Base-by-base conservation (phyloP, 2,888 invertebrate species). In the Seira musarum region DNA sequence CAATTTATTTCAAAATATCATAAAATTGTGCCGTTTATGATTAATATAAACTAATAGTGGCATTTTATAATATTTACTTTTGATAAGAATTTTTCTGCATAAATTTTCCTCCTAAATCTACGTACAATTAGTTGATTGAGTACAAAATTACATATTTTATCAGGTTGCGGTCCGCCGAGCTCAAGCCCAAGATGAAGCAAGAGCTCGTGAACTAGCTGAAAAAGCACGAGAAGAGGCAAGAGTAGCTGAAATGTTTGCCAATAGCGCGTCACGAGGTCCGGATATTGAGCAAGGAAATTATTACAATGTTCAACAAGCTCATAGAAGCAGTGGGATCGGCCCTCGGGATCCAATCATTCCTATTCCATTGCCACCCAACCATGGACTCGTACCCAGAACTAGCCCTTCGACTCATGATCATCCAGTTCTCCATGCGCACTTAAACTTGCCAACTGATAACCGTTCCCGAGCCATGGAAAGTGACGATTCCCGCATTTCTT, bases 111-210 rank as follows among this genome's bases (percentile, higher is more conserved):
- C 1, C 19, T n/a, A 0, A 35, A 30, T n/a, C n/a, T 5, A 53
- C 13, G 5, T 19, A n/a, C 89, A n/a, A 8, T 35, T 68, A n/a
- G 13, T 22, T 68, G 40, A 46, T 2, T 60, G 17, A 19, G 17
- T 60, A 40, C 40, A 8, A 8, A 13, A 13, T 13, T 40, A 40
- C 5, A 40, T 13, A 8, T 46, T 64, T n/a, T 24, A 67, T 66
- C 95, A 96, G 90, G 96, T 96, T 25, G 96, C 96, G 0, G 88
- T 94, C 85, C 89, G 95, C 67, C 91, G 96, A 68, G 95, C 95
- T 63, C 94, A 95, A 89, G 94, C 94, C 71, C 95, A 95, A 90
- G 96, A 96, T 88, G 95, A 95, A 88, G 87, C 87, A 60, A 83
- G 85, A 75, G 82, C 84, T 76, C 46, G 21, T 10, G 71, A 71